These are phyloP conservation scores for Notarius quadriscutis DNA, from an alignment of 2,113 vertebrate species.

Conservation along the genomic window DNA sequence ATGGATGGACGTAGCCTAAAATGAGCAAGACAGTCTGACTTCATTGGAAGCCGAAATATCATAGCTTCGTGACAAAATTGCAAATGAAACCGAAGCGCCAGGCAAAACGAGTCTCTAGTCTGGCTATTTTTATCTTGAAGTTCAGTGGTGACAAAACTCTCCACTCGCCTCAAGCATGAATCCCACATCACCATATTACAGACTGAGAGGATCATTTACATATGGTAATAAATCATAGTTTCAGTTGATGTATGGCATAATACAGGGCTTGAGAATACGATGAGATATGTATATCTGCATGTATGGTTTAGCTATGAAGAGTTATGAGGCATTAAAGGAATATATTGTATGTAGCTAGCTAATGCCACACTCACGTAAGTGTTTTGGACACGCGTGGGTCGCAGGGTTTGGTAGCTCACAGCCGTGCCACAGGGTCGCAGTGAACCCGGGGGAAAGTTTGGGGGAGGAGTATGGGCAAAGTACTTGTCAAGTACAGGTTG, in stretches of 20 bases:
- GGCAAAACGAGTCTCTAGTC: conserved; percentile 20
- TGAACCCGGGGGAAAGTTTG: too few species aligned
- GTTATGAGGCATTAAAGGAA: too few species aligned
- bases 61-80: conserved; percentile 13
- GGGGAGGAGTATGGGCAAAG: too few species aligned
- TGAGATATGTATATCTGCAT: background rate
- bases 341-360: background rate
- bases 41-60: background rate
- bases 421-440: too few species aligned
- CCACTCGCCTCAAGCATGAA: conserved; percentile 8
- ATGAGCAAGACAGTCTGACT: background rate
- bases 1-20: background rate
- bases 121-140: conserved; percentile 32
- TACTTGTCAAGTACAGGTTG: too few species aligned
- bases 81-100: conserved; percentile 10
- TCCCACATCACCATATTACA: background rate
- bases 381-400: too few species aligned
- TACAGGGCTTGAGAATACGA: background rate
- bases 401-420: too few species aligned
- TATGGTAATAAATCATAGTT: background rate
- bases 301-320: background rate
- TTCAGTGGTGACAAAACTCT: conserved; percentile 36
- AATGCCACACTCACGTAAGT: too few species aligned
- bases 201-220: conserved; percentile 21
- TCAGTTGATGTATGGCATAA: background rate